A percentile compares a stretch with the other conserved stretches of the same genome.
Conservation (phyloP, 2,797 vertebrate genomes). For the Remorina albescens region DNA sequence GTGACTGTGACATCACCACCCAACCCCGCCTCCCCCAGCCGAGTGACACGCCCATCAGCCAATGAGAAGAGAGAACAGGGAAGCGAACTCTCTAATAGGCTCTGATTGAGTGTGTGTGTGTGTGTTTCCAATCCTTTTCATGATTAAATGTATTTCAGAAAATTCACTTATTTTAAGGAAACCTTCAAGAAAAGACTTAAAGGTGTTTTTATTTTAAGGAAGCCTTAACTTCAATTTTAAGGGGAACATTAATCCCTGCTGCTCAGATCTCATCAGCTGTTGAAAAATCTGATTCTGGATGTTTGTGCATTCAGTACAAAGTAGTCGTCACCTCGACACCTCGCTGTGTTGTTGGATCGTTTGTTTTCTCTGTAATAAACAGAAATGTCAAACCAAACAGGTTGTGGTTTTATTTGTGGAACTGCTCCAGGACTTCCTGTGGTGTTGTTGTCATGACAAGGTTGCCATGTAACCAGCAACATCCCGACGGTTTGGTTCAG, state of each 20-base stretch:
- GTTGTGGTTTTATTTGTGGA: background rate
- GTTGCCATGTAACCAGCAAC: background rate
- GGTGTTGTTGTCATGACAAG: background rate
- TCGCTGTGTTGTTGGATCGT: background rate
- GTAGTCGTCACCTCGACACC: background rate
- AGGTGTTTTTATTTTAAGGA: too few relatives aligned
- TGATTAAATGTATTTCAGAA: too few relatives aligned
- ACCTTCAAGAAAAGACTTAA: too few relatives aligned
- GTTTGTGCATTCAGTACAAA: background rate
- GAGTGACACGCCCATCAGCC: constrained; percentile 58
- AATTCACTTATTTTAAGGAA: too few relatives aligned
- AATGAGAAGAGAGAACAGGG: constrained; percentile 32
- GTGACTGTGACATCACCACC: constrained; percentile 84
- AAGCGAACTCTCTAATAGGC: background rate
- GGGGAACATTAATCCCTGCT: too few relatives aligned
- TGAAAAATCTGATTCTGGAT: background rate
- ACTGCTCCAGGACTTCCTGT: background rate
- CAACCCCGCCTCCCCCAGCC: constrained; percentile 41
- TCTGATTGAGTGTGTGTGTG: background rate
- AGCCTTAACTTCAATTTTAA: too few relatives aligned
- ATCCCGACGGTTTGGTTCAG: too few relatives aligned
- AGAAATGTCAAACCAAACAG: background rate
- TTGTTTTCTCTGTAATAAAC: background rate
- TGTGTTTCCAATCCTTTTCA: too few relatives aligned
- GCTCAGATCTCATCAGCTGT: too few relatives aligned